Base-by-base conservation (phyloP, 2,888 invertebrate species). In the Coelinius sp. region DNA sequence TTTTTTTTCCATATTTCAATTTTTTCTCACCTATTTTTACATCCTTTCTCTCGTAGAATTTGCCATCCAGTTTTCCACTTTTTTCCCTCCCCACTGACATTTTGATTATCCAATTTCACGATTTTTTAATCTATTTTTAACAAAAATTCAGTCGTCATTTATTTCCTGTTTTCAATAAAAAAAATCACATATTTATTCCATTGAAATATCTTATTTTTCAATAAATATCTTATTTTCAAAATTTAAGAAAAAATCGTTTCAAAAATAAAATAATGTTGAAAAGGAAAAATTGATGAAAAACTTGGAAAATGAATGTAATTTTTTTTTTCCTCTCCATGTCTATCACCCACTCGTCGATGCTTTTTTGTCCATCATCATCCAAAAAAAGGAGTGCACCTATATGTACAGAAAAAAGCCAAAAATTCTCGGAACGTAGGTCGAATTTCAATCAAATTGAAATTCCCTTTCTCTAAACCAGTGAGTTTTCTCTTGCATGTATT, bases 371-470 rank as follows among this genome's bases (percentile, higher is more conserved):
- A 52, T 25, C 20, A 44, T 66, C 41, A 41, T 20, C 22, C 3
- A 44, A 46, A 59, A 71, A 66, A 46, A 35, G 24, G 8, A 46
- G 17, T 31, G 7, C 7, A 41, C 31, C 22, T 5, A 1, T 27
- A 20, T 17, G 24, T 35, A 53, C 52, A 56, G 24, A 38, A 41
- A 46, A 22, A 24, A 10, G 31, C 56, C 10, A 20, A 56, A 68
- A 35, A 68, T 53, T 17, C 35, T 59, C 3, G 3, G 59, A 59
- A 31, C 59, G 59, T 59, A 59, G 31, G 59, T 31, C 14, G 59
- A 75, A 77, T 77, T 77, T 77, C 75, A 77, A 77, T 77, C 72
- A 76, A 76, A 76, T 77, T 77, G 77, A 77, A 77, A 76, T 75
- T 76, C 74, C 67, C 70, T 68, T 64, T 71, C 46, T 68, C 52